Percentiles rank a stretch among this genome's conserved stretches.
phyloP scores from a whole-genome alignment of 2,888 invertebrate species.

The Acleris cristana region DNA sequence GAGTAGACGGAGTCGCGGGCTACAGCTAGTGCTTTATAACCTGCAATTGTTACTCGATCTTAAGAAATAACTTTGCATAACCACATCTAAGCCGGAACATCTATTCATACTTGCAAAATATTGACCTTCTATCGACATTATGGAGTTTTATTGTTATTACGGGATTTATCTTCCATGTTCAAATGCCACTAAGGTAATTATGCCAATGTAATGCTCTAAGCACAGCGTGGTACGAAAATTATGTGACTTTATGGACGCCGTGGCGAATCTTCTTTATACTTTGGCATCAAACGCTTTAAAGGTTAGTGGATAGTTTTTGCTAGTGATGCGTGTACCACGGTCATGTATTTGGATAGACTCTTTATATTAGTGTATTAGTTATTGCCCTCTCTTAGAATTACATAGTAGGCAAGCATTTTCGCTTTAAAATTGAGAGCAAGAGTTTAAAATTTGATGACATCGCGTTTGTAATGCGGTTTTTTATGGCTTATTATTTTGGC shows the following conservation, averaged over 20 bases:
- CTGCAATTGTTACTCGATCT: background rate
- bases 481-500: too few relatives aligned
- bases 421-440: too few relatives aligned
- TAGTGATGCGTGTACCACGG: conserved; percentile 20
- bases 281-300: conserved; percentile 41
- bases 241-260: conserved; percentile 42
- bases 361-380: too few relatives aligned
- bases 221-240: conserved; percentile 44
- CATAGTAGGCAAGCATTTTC: too few relatives aligned
- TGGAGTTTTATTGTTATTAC: conserved; percentile 56
- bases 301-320: conserved; percentile 41
- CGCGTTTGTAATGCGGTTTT: too few relatives aligned
- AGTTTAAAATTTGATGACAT: too few relatives aligned
- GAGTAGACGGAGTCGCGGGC: too few relatives aligned
- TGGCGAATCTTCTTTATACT: conserved; percentile 45
- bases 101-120: conserved; percentile 44
- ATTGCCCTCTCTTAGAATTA: too few relatives aligned
- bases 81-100: conserved; percentile 29
- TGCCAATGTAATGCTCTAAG: conserved; percentile 39
- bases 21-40: too few relatives aligned
- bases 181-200: conserved; percentile 50
- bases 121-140: conserved; percentile 49
- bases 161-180: conserved; percentile 51
- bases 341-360: background rate
- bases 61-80: background rate